Conservation (phyloP, 2,113 vertebrate species). For the Hippocampus mohnikei region DNA sequence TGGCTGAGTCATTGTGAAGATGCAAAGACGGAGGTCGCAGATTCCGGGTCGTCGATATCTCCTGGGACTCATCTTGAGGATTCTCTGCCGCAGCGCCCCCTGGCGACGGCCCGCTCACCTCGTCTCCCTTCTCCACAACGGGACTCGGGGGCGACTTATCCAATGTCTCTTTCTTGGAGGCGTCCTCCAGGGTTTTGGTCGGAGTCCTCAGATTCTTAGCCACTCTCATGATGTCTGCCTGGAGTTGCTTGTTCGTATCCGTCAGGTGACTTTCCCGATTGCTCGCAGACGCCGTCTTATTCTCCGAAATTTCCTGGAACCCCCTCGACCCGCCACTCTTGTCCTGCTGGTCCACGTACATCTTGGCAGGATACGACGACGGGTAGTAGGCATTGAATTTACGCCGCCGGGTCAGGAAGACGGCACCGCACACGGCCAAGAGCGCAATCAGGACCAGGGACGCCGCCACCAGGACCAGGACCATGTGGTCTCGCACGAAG, state of each 20-base stretch:
- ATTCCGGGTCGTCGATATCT: slow-evolving; percentile 25
- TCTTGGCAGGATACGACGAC: slow-evolving; percentile 84
- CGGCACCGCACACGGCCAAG: slow-evolving; percentile 77
- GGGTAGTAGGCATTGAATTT: slow-evolving; percentile 89
- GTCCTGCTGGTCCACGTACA: slow-evolving; percentile 87
- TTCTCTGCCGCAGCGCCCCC: background rate
- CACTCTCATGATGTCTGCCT: slow-evolving; percentile 82
- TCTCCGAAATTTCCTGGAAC: slow-evolving; percentile 82
- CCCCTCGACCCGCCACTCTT: slow-evolving; percentile 72
- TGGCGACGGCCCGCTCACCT: background rate
- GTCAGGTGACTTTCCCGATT: slow-evolving; percentile 58
- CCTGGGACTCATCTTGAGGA: slow-evolving; percentile 25
- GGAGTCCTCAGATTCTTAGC: slow-evolving; percentile 83
- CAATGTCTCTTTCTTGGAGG: slow-evolving; percentile 23
- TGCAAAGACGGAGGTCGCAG: slow-evolving; percentile 53
- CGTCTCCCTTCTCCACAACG: slow-evolving; percentile 32
- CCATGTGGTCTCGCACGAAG: slow-evolving; percentile 82
- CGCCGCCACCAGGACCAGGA: slow-evolving; percentile 79
- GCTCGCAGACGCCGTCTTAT: slow-evolving; percentile 14
- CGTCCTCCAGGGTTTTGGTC: slow-evolving; percentile 50
- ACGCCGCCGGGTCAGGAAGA: slow-evolving; percentile 78
- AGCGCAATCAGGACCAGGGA: slow-evolving; percentile 75
- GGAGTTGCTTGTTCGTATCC: slow-evolving; percentile 79
- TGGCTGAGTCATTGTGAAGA: slow-evolving; percentile 63
- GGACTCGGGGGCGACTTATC: slow-evolving; percentile 35